A percentile compares a stretch with the other conserved stretches of the same genome.
Evolutionary conservation across 2,797 vertebrate genomes (phyloP).

Genomic region (Perodicticus potto): DNA sequence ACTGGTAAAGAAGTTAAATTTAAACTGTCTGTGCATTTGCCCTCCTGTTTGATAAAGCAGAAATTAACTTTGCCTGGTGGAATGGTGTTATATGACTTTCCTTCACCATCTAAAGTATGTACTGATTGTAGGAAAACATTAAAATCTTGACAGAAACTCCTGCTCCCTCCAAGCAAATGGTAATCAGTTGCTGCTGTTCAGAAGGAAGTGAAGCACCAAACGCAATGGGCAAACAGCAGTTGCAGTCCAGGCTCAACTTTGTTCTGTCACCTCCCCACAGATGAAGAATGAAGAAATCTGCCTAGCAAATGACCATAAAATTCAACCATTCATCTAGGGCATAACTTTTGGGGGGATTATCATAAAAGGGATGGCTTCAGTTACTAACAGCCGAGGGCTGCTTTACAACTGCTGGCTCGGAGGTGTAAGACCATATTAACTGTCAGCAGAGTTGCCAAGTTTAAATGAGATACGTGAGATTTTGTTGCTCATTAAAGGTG

Average conservation of each 20-base stretch:
- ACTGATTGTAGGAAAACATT: constrained; percentile 14
- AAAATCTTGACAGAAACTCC: not conserved
- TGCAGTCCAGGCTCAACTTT: constrained; percentile 20
- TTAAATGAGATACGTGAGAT: constrained; percentile 80
- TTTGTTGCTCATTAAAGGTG: constrained; percentile 83
- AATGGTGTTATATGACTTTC: not conserved
- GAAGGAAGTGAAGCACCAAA: not conserved
- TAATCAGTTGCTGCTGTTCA: not conserved
- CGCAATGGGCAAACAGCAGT: not conserved
- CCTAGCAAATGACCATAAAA: constrained; percentile 54
- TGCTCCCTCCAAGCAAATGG: not conserved
- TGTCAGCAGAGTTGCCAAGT: constrained; percentile 70
- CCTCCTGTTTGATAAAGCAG: not conserved
- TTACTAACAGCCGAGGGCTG: constrained; percentile 71
- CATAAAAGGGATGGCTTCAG: constrained; percentile 65
- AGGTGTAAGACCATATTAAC: constrained; percentile 60
- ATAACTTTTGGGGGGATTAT: constrained; percentile 70
- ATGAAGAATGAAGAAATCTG: constrained; percentile 72
- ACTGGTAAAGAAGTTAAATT: not conserved
- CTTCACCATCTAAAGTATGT: not conserved
- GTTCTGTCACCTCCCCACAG: constrained; percentile 22
- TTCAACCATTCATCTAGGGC: constrained; percentile 51
- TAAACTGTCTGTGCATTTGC: not conserved
- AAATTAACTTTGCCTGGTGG: not conserved
- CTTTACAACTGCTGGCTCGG: constrained; percentile 75